Evolutionary conservation across 2,797 vertebrate genomes (phyloP).

Genomic region (Fistularia commersonii): DNA sequence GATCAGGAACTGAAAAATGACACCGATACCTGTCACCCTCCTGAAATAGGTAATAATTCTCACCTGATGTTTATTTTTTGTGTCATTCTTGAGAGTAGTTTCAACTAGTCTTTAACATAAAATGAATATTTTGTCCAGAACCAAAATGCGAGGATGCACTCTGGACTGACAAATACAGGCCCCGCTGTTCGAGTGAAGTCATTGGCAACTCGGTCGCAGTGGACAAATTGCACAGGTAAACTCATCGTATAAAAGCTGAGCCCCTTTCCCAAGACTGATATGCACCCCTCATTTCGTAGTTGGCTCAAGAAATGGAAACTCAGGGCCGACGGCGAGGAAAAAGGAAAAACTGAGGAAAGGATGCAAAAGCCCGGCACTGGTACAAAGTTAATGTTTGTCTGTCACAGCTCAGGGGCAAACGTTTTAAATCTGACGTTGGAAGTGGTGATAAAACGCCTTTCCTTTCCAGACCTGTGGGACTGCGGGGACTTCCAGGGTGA

Average conservation of each 20-base stretch:
- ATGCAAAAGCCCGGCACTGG: no score
- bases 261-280: background rate
- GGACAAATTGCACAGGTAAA: slow-evolving; percentile 82
- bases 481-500: slow-evolving; percentile 82
- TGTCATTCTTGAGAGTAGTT: no score
- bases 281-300: slow-evolving; percentile 58
- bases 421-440: no score
- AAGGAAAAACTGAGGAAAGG: slow-evolving; percentile 72
- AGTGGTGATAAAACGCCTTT: background rate
- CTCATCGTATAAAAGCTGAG: background rate
- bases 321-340: slow-evolving; percentile 81
- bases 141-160: slow-evolving; percentile 76
- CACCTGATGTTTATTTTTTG: no score
- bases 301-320: slow-evolving; percentile 94
- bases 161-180: slow-evolving; percentile 94
- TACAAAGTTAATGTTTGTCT: background rate
- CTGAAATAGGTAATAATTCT: no score
- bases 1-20: background rate
- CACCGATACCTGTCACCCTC: no score
- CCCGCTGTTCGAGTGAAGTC: slow-evolving; percentile 81
- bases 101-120: background rate
- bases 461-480: slow-evolving; percentile 75
- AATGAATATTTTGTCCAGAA: slow-evolving; percentile 46
- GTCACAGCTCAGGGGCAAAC: no score
- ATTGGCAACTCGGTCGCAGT: slow-evolving; percentile 82